A percentile compares a stretch with the other conserved stretches of the same genome.
These are phyloP conservation scores for Condylura cristata DNA, from an alignment of 2,113 vertebrate genomes.

Conservation along the genomic window DNA sequence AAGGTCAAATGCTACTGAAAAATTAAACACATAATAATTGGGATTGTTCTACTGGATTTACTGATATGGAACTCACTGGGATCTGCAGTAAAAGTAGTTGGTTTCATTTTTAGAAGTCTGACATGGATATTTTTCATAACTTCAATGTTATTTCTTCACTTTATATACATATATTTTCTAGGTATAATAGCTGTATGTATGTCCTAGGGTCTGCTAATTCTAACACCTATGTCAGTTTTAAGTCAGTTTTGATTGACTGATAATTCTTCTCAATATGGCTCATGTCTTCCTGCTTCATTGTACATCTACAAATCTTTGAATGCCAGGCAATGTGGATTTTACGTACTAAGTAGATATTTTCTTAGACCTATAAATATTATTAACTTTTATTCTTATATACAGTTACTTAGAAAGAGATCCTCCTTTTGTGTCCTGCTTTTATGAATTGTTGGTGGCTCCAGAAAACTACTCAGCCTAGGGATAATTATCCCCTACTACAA, in stretches of 20 bases:
- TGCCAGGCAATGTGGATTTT: conserved; percentile 31
- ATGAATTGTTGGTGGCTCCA: background rate
- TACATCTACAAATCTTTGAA: conserved; percentile 22
- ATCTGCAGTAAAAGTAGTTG: background rate
- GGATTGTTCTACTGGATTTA: background rate
- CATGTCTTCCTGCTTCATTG: background rate
- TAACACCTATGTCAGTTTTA: background rate
- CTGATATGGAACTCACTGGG: background rate
- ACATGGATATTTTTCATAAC: background rate
- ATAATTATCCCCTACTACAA: background rate
- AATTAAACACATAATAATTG: background rate
- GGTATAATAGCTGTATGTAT: background rate
- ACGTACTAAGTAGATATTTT: conserved; percentile 33
- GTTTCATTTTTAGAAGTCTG: background rate
- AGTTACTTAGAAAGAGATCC: background rate
- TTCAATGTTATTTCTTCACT: conserved; percentile 3
- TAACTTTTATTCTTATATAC: background rate
- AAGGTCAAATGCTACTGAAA: conserved; percentile 5
- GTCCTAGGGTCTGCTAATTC: conserved; percentile 1
- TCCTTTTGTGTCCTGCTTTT: background rate
- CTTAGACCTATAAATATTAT: conserved; percentile 20
- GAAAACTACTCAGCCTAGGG: background rate
- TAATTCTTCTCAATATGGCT: background rate
- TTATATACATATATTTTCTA: background rate
- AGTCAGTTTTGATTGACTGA: conserved; percentile 47